Evolutionary conservation across 2,797 vertebrate genomes (phyloP).

Genomic region (Crocodylus rhombifer): DNA sequence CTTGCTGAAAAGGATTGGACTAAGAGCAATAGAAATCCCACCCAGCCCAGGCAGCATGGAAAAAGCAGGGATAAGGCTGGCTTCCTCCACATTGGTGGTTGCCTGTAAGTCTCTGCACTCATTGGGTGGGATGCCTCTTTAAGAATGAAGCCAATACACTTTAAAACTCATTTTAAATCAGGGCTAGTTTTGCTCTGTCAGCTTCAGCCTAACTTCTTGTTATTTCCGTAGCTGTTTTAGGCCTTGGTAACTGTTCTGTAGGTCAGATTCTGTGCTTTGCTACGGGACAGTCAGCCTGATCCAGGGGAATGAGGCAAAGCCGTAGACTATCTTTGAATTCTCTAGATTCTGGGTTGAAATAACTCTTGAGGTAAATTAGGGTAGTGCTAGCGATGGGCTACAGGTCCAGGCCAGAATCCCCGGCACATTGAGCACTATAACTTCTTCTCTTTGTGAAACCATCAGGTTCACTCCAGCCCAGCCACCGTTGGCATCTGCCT

Average conservation of each 20-base stretch:
- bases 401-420: not conserved
- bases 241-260: not conserved
- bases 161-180: not conserved
- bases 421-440: not conserved
- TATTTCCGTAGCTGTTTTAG: not conserved
- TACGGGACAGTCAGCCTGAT: not conserved
- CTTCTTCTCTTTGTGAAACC: not conserved
- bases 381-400: not conserved
- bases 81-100: not conserved
- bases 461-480: no score
- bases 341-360: not conserved
- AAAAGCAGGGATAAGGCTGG: not conserved
- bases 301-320: not conserved
- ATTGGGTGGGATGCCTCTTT: not conserved
- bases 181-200: not conserved
- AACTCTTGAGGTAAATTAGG: no score
- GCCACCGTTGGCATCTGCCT: not conserved
- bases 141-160: not conserved
- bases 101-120: not conserved
- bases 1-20: not conserved
- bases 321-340: not conserved
- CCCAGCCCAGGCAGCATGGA: not conserved
- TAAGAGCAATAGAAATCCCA: not conserved
- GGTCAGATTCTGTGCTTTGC: not conserved
- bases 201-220: not conserved